Conservation (phyloP, 2,888 invertebrate species). For the Bembecia ichneumoniformis region DNA sequence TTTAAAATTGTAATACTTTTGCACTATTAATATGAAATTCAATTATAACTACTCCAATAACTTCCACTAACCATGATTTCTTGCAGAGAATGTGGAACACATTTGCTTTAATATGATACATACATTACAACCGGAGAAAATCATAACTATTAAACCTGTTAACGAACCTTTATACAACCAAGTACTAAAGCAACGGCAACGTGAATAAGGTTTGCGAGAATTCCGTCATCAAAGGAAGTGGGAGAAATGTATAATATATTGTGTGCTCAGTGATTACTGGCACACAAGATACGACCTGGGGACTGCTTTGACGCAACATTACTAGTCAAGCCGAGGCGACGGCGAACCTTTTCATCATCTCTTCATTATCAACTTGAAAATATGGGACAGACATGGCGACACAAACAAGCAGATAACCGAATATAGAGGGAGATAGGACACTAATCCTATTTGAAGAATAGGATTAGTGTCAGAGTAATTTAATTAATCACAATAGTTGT, state of each 20-base stretch:
- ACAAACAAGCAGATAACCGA: too few relatives aligned
- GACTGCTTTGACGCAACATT: slow-evolving; percentile 52
- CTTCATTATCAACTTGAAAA: slow-evolving; percentile 64
- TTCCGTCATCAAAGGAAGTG: neutral
- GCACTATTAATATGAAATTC: too few relatives aligned
- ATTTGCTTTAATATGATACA: too few relatives aligned
- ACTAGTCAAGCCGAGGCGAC: slow-evolving; percentile 35
- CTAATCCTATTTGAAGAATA: neutral
- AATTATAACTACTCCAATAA: too few relatives aligned
- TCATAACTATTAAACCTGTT: too few relatives aligned
- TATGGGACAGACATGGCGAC: slow-evolving; percentile 38
- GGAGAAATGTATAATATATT: slow-evolving; percentile 30
- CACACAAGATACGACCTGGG: slow-evolving; percentile 46
- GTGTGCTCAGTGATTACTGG: slow-evolving; percentile 44
- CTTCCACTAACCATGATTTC: too few relatives aligned
- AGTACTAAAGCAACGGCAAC: neutral
- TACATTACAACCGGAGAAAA: too few relatives aligned
- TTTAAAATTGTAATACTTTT: too few relatives aligned
- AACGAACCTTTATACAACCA: too few relatives aligned
- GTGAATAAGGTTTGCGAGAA: neutral
- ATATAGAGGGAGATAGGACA: neutral
- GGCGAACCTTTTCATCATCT: slow-evolving; percentile 60
- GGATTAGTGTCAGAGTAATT: neutral
- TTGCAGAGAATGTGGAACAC: too few relatives aligned
- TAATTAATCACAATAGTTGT: neutral